Evolutionary conservation across 92 coral and sea anemone species (phyloP), one percentile per base, ranked within the genome.

Genomic region (Porites lobata): DNA sequence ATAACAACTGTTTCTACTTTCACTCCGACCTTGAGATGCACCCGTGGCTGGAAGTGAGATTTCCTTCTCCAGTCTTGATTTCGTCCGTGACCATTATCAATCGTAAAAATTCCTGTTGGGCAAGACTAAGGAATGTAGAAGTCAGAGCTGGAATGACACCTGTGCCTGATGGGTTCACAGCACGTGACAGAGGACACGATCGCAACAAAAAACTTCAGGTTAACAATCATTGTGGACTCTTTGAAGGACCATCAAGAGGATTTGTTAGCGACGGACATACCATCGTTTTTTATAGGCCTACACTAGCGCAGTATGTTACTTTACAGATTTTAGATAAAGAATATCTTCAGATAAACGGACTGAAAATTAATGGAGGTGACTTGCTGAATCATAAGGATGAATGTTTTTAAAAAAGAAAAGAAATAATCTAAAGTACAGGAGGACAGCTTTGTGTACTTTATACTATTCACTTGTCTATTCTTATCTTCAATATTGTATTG

Each of bases 351-450:
- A 65, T 65, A 65, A 65, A 65, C 32, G 70, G 70, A 0, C 18
- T 65, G 3, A 65, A 20, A 65, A 65, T 65, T n/a, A 65, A 65
- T n/a, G 70, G 32, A 65, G 70, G 70, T 65, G 70, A 65, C 12
- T 65, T 65, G 10, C 26, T 65, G 38, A 66, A 59, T 20, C 61
- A 58, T n/a, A 69, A 66, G 21, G 81, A 50, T 38, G 47, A 64
- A n/a, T 17, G 68, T 18, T 20, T 38, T 10, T 64, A 1, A 64
- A 17, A 64, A 64, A 14, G 19, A 64, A 64, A 18, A 20, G 19
- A n/a, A 20, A 20, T 17, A 20, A 64, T 38, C 47, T 38, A 38
- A 38, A 38, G 47, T 6, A 38, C 47, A 38, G 47, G 47, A 38
- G 47, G 47, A 38, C 47, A 4, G 47, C 6, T 38, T 38, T 38